Evolutionary conservation across 2,797 vertebrate species (phyloP), one percentile per base, ranked within the genome.

Genomic region (Taeniopygia guttata): DNA sequence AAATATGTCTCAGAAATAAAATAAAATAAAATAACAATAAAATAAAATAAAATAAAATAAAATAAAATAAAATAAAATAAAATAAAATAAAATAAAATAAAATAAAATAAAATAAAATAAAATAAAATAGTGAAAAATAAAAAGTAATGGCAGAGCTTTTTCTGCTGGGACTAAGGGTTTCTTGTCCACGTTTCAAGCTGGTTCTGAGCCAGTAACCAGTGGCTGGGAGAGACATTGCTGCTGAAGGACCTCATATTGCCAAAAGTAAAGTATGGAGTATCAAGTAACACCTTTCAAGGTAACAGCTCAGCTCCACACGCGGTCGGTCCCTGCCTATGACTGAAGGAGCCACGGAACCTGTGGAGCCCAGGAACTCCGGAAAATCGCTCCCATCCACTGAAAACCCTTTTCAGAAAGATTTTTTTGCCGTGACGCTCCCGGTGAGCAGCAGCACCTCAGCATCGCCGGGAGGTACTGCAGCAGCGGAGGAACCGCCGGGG

Each of bases 281-380:
- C 52, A 56, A 72, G 32, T 4, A 73, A 17, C 26, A 45, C 2
- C 26, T 25, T 25, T 38, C 7, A 48, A 32, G 13, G 4, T 48
- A 34, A 48, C 18, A 59, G 34, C 2, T 0, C 5, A 73, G n/a
- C 9, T 32, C n/a, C 43, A 11, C 34, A 36, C 18, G 5, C 34
- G 23, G 34, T 26, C 16, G 4, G 34, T 58, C 55, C 55, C 55
- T 56, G n/a, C n/a, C 54, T 42, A 16, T 42, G 42, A 42, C 46
- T 46, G 43, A 25, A 25, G 46, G 46, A 46, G 46, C 46, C 22
- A 22, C 46, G 11, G 45, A 46, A 46, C 42, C 42, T 42, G 42
- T 17, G 42, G 15, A 42, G 16, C 42, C 42, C 42, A 17, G 16
- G 42, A 42, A 42, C 42, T 42, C 15, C 16, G 16, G 42, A 16